Conservation (phyloP, 2,888 invertebrate genomes). For the Podabrus alpinus region DNA sequence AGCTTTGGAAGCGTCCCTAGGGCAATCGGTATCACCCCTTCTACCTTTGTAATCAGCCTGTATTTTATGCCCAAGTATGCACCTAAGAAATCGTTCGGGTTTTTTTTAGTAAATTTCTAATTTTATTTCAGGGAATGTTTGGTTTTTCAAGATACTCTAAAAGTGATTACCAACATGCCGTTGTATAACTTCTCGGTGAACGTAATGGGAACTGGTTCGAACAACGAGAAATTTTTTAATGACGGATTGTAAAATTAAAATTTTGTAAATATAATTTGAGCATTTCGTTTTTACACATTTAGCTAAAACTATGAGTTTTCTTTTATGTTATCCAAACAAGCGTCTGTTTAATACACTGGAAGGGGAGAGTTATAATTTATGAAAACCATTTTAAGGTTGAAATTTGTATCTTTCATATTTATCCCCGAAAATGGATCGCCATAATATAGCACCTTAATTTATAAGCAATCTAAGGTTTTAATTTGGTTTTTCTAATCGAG, state of each 20-base stretch:
- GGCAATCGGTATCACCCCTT: slow-evolving; percentile 8
- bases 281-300: too few relatives aligned
- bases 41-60: slow-evolving; percentile 10
- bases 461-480: too few relatives aligned
- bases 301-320: too few relatives aligned
- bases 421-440: too few relatives aligned
- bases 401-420: too few relatives aligned
- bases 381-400: too few relatives aligned
- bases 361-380: too few relatives aligned
- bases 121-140: slow-evolving; percentile 17
- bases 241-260: slow-evolving; percentile 22
- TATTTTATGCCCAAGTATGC: slow-evolving; percentile 31
- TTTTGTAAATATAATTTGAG: background rate
- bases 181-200: slow-evolving; percentile 21
- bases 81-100: background rate
- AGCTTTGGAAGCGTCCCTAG: slow-evolving; percentile 19
- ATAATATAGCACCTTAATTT: too few relatives aligned
- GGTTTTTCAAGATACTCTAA: slow-evolving; percentile 24
- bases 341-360: too few relatives aligned
- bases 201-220: slow-evolving; percentile 29
- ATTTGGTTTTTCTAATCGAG: too few relatives aligned
- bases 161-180: slow-evolving; percentile 29
- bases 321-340: too few relatives aligned
- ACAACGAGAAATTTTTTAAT: slow-evolving; percentile 32
- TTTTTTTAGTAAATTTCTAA: background rate